Conservation (phyloP, 1,140 invertebrate species). For the Thaumetopoea pityocampa region DNA sequence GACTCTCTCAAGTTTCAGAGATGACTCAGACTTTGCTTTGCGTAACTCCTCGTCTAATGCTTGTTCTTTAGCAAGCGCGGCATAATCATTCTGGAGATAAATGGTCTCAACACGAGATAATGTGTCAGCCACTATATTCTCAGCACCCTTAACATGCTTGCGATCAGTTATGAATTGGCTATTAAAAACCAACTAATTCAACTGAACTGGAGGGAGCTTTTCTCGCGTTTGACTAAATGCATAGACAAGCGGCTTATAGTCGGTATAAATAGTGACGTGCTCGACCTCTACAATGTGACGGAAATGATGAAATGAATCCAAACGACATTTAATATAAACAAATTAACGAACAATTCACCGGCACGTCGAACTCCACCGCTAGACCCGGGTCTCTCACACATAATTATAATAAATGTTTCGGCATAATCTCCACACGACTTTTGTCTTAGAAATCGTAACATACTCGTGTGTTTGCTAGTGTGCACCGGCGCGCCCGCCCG, state of each 20-base stretch:
- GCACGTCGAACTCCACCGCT: no score
- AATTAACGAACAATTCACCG: no score
- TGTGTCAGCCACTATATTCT: conserved; percentile 2
- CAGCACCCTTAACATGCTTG: background rate
- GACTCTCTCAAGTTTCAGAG: background rate
- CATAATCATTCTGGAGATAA: background rate
- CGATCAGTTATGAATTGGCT: conserved; percentile 1
- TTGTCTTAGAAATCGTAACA: no score
- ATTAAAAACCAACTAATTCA: background rate
- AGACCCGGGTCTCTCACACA: no score
- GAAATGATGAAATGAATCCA: background rate
- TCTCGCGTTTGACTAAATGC: background rate
- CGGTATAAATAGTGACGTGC: background rate
- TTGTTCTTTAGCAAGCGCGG: background rate
- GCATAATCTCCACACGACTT: no score
- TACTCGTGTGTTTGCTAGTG: no score
- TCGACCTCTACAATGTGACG: background rate
- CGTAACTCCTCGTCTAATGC: background rate
- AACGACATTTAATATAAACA: no score
- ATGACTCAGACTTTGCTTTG: background rate
- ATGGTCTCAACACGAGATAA: background rate
- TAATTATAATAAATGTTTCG: no score
- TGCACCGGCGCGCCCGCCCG: no score
- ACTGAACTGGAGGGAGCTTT: background rate
- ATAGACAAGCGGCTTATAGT: background rate